phyloP scores from a whole-genome alignment of 1,140 invertebrate species.

The Phthorimaea operculella region DNA sequence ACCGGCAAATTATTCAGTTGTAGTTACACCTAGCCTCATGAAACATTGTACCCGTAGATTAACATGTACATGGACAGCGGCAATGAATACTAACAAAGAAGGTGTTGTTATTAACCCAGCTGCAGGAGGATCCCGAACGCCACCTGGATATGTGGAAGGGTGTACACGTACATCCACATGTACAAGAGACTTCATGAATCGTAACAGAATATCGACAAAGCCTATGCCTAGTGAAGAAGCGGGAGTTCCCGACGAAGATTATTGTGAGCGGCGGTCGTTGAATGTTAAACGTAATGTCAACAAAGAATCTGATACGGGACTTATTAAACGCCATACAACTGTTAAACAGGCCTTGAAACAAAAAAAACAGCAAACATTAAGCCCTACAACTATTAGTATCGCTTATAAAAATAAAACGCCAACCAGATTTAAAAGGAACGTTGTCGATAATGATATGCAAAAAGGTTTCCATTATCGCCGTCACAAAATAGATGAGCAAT shows the following conservation, averaged over 20 bases:
- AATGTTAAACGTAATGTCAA: conserved; percentile 30
- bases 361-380: no score
- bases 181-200: conserved; percentile 44
- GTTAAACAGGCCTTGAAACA: no score
- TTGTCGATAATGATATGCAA: no score
- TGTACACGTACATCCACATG: conserved; percentile 55
- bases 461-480: not conserved
- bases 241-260: conserved; percentile 28
- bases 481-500: not conserved
- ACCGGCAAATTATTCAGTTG: conserved; percentile 27
- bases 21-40: conserved; percentile 39
- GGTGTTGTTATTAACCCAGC: conserved; percentile 18
- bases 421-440: no score
- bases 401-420: no score
- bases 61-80: conserved; percentile 56
- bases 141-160: conserved; percentile 52
- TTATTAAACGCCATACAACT: no score
- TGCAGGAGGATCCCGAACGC: conserved; percentile 35
- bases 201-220: conserved; percentile 39
- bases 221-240: conserved; percentile 4
- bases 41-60: conserved; percentile 52
- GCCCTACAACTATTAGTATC: no score
- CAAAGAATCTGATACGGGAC: no score
- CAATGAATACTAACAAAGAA: conserved; percentile 26
- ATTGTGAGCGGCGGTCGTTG: conserved; percentile 53